These are phyloP conservation scores for Anhinga anhinga DNA, from an alignment of 2,113 vertebrate genomes.

Conservation along the genomic window DNA sequence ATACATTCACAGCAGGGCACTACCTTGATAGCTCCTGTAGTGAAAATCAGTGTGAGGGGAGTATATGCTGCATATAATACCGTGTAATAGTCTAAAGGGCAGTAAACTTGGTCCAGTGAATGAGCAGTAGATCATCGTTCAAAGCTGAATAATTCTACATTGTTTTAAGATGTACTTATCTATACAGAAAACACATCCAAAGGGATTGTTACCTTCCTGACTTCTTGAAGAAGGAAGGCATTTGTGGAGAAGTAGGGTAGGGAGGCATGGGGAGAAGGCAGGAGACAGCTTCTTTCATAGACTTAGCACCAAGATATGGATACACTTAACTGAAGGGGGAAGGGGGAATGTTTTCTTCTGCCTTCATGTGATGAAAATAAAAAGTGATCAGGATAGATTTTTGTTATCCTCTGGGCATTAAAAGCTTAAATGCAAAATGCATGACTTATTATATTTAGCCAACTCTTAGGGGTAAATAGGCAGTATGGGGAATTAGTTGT, in stretches of 20 bases:
- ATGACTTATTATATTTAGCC: slow-evolving; percentile 65
- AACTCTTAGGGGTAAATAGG: slow-evolving; percentile 61
- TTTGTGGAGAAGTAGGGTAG: neutral
- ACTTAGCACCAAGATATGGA: neutral
- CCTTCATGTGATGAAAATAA: slow-evolving; percentile 71
- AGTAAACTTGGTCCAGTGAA: neutral
- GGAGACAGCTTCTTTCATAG: neutral
- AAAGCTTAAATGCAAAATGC: slow-evolving; percentile 74
- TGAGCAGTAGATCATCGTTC: neutral
- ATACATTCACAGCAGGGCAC: neutral
- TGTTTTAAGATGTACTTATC: neutral
- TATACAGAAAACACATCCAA: neutral
- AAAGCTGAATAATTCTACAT: neutral
- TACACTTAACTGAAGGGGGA: slow-evolving; percentile 41
- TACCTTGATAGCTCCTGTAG: neutral
- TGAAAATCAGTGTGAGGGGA: neutral
- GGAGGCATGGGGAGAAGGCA: neutral
- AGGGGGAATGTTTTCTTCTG: slow-evolving; percentile 54
- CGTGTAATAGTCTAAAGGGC: neutral
- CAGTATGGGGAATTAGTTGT: slow-evolving; percentile 75
- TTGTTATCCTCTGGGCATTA: slow-evolving; percentile 72
- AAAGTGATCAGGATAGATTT: slow-evolving; percentile 74
- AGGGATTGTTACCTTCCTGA: neutral
- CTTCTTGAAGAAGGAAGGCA: neutral
- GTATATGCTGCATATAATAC: neutral